A percentile compares a stretch with the other conserved stretches of the same genome.
Evolutionary conservation across 2,797 vertebrate genomes (phyloP).

Genomic region (Botia kubotai): DNA sequence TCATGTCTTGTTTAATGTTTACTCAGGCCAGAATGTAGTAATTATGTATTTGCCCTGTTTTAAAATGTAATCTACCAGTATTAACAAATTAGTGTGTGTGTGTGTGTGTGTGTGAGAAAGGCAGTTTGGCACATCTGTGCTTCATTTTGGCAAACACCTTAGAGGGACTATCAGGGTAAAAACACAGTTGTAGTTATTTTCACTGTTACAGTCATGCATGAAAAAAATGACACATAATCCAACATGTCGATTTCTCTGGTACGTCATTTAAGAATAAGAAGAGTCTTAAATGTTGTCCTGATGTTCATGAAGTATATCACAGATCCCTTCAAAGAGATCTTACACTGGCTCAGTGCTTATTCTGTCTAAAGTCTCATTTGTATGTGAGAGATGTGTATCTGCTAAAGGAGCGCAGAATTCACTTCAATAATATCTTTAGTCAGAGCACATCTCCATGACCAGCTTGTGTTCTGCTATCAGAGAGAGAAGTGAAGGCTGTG

Average conservation of each 20-base stretch:
- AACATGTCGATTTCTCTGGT: not conserved
- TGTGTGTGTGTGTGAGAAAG: not conserved
- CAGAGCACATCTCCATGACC: not conserved
- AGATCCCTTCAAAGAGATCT: no score
- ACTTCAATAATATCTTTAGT: slow-evolving; percentile 12
- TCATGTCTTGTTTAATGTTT: slow-evolving; percentile 2
- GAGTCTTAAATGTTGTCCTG: not conserved
- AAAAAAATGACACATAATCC: not conserved
- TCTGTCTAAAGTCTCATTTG: not conserved
- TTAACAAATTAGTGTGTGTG: no score
- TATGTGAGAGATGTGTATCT: not conserved
- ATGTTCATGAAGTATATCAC: no score
- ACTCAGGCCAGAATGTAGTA: not conserved
- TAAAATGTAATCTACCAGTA: no score
- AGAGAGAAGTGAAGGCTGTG: slow-evolving; percentile 13
- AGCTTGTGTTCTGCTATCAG: not conserved
- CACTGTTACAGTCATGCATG: not conserved
- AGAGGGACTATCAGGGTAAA: slow-evolving; percentile 14
- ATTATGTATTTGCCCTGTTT: not conserved
- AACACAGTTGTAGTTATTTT: not conserved
- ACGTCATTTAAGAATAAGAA: not conserved
- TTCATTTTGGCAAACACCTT: slow-evolving; percentile 45
- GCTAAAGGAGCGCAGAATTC: not conserved
- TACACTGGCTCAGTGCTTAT: not conserved
- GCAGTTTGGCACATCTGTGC: slow-evolving; percentile 53